phyloP scores from a whole-genome alignment of 2,113 vertebrate species.

The Psettodes erumei region DNA sequence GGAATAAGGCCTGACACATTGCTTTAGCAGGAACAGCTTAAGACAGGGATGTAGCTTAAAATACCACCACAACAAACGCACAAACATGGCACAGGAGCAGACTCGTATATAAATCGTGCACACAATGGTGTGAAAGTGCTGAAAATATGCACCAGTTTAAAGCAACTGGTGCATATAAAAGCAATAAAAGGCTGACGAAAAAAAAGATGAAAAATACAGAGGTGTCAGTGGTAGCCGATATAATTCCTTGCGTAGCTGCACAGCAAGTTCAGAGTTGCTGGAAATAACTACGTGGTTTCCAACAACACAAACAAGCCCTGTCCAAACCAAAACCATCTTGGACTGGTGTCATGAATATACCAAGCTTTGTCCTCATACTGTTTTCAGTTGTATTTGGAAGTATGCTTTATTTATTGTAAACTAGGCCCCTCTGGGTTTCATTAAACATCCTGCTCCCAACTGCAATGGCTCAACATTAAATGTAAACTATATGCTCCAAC shows the following conservation, averaged over 20 bases:
- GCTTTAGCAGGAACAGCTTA: slow-evolving; percentile 46
- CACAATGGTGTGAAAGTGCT: slow-evolving; percentile 8
- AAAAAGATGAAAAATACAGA: slow-evolving; percentile 7
- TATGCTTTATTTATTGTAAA: slow-evolving; percentile 24
- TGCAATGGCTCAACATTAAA: slow-evolving; percentile 34
- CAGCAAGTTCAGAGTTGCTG: slow-evolving; percentile 33
- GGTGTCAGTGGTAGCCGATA: slow-evolving; percentile 32
- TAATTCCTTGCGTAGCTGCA: slow-evolving; percentile 12
- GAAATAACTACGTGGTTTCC: slow-evolving; percentile 46
- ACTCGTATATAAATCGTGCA: slow-evolving; percentile 23
- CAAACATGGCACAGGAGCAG: slow-evolving; percentile 4
- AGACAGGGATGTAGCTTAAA: slow-evolving; percentile 45
- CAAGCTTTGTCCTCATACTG: neutral
- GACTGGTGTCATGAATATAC: slow-evolving; percentile 19
- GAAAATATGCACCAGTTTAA: slow-evolving; percentile 35
- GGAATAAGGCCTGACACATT: slow-evolving; percentile 69
- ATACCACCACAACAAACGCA: slow-evolving; percentile 32
- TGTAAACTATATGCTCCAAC: slow-evolving; percentile 51
- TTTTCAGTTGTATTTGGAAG: neutral
- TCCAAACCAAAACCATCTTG: slow-evolving; percentile 22
- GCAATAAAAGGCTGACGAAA: slow-evolving; percentile 15
- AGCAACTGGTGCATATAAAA: too few relatives aligned
- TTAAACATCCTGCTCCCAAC: slow-evolving; percentile 26
- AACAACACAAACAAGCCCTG: slow-evolving; percentile 44
- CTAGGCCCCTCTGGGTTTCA: slow-evolving; percentile 22